Evolutionary conservation across 1,140 invertebrate genomes (phyloP), one percentile per base, ranked within the genome.

Genomic region (Probaryconus sp.): DNA sequence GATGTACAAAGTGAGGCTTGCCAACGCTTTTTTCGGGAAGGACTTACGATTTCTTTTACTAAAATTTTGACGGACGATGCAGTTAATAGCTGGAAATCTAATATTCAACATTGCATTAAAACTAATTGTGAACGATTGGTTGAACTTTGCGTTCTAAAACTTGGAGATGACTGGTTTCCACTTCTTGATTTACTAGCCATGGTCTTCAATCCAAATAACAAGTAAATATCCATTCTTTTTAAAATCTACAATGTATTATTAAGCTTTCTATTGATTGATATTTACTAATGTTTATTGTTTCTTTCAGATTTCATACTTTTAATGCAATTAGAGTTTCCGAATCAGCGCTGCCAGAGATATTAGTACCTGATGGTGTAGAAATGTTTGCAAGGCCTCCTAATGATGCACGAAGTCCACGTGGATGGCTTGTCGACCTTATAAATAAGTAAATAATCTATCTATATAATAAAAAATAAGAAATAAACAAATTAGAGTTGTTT

Each of bases 1-100:
- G 97, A 99, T 90, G 92, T 92, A 63, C 92, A 94, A 82, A 95
- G 95, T 84, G 93, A 96, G 88, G 91, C 94, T 53, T 99, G 97
- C 87, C 96, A 98, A 83, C 90, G 96, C 78, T 98, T 98, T 90
- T 98, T 97, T 89, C 92, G 95, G 77, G 97, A 98, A 86, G 96
- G 96, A 11, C 89, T 99, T 37, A 97, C 95, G 65, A 93, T 97
- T 70, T 98, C 97, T 37, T 99, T 99, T 88, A 97, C 95, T 10
- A 98, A 98, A 89, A 97, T 99, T 83, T 90, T 98, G 77, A 98
- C 97, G n/a, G 97, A 99, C 89, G 97, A 99, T 85, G 97, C 97
- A 38, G 97, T 99, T 24, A 96, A 94, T 81, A 97, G 96, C 81
- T 99, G 97, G 97, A 98, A 98, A 88, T 92, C 93, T 81, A 98